phyloP scores from a whole-genome alignment of 2,113 vertebrate species.

The Lota lota region DNA sequence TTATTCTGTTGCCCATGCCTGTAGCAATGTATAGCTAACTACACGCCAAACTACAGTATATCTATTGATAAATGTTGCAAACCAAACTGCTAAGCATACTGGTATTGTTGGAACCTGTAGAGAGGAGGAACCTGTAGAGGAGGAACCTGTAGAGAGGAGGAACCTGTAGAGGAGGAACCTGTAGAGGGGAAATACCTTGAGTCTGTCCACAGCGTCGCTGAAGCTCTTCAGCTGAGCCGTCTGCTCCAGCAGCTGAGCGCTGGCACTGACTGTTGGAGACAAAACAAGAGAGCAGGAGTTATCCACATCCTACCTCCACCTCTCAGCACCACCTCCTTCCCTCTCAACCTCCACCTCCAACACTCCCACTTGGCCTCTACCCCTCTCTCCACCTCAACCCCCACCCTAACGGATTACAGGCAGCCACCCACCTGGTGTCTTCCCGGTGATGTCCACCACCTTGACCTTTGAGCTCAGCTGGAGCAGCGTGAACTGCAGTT shows the following conservation, averaged over 20 bases:
- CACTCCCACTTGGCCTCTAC: not conserved
- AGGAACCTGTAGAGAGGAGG: not conserved
- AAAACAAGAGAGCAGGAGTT: not conserved
- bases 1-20: too few species aligned
- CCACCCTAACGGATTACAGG: not conserved
- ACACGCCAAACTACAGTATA: too few species aligned
- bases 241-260: conserved; percentile 83
- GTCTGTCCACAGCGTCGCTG: conserved; percentile 78
- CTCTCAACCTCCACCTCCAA: too few species aligned
- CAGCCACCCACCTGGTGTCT: conserved; percentile 72
- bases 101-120: too few species aligned
- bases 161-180: not conserved
- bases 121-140: not conserved
- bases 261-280: conserved; percentile 68
- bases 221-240: conserved; percentile 80
- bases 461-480: conserved; percentile 82
- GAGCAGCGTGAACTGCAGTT: conserved; percentile 83
- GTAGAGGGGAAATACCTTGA: conserved; percentile 73
- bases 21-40: too few species aligned
- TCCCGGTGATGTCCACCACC: conserved; percentile 83
- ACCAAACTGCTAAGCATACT: too few species aligned
- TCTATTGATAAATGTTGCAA: too few species aligned
- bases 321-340: too few species aligned
- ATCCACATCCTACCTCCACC: not conserved
- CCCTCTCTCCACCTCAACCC: not conserved